Evolutionary conservation across 2,113 vertebrate genomes (phyloP).

Genomic region (Microcebus ravelobensis): DNA sequence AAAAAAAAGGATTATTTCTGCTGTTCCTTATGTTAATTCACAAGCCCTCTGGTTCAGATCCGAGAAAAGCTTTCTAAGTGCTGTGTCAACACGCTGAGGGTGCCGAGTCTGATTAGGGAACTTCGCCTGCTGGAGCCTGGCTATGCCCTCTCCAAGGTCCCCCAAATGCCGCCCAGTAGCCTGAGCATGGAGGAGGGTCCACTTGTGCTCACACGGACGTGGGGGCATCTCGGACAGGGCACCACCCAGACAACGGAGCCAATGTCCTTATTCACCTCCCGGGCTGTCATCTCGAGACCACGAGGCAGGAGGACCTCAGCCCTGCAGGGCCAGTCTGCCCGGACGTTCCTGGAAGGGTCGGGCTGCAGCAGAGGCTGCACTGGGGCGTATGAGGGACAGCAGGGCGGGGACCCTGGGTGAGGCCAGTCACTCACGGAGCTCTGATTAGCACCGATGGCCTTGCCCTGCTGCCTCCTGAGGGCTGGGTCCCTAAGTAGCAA

Average conservation of each 20-base stretch:
- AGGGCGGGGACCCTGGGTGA: not conserved
- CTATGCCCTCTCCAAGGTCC: not conserved
- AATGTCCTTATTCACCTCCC: not conserved
- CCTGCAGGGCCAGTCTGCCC: not conserved
- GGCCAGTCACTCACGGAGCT: not conserved
- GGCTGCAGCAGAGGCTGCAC: not conserved
- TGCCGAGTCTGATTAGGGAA: not conserved
- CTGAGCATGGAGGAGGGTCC: not conserved
- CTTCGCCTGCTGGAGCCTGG: not conserved
- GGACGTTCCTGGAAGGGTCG: rapidly evolving
- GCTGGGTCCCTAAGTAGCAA: not conserved
- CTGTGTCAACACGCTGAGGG: not conserved
- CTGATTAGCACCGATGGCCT: not conserved
- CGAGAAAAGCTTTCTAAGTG: not conserved
- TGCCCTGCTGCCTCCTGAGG: not conserved
- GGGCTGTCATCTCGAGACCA: not conserved
- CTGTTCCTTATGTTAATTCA: not conserved
- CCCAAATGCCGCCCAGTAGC: not conserved
- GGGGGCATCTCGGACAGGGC: not conserved
- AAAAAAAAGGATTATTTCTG: not conserved
- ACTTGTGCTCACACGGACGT: rapidly evolving
- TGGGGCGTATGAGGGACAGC: rapidly evolving
- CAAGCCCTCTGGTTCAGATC: not conserved
- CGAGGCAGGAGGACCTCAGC: rapidly evolving
- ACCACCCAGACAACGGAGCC: rapidly evolving